Evolutionary conservation across 2,113 vertebrate genomes (phyloP).

Genomic region (Glareola pratincola): DNA sequence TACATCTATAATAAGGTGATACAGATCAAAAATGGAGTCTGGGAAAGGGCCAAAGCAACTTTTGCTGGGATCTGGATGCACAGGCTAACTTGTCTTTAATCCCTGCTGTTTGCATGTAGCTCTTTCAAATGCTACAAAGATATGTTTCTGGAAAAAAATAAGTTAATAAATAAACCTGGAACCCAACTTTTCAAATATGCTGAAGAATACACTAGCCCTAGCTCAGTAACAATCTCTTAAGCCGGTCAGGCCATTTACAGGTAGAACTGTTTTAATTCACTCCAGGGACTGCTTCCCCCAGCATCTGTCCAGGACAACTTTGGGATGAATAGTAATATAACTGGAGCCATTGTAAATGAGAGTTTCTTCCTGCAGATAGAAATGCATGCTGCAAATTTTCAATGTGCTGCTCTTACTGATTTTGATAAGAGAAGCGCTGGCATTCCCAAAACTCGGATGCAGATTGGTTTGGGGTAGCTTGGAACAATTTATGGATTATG

Average conservation of each 20-base stretch:
- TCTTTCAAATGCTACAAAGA: neutral
- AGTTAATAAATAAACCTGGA: neutral
- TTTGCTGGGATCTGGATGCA: neutral
- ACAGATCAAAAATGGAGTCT: neutral
- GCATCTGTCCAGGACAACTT: neutral
- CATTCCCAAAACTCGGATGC: neutral
- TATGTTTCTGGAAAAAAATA: rapidly evolving
- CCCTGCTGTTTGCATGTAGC: neutral
- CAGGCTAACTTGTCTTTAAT: neutral
- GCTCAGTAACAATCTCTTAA: neutral
- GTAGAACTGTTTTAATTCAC: neutral
- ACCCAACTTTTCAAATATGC: neutral
- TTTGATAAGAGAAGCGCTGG: neutral
- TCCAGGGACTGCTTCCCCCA: neutral
- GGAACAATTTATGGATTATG: neutral
- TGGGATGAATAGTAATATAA: neutral
- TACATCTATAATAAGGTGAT: neutral
- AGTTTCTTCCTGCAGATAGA: neutral
- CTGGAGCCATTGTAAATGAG: neutral
- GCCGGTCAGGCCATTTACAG: neutral
- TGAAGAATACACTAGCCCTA: neutral
- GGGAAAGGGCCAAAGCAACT: neutral
- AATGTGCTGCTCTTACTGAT: neutral
- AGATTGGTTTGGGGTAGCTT: neutral
- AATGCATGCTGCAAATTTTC: neutral